These are phyloP conservation scores for Lasioglossum vierecki DNA, from an alignment of 2,888 invertebrate species.

Conservation along the genomic window DNA sequence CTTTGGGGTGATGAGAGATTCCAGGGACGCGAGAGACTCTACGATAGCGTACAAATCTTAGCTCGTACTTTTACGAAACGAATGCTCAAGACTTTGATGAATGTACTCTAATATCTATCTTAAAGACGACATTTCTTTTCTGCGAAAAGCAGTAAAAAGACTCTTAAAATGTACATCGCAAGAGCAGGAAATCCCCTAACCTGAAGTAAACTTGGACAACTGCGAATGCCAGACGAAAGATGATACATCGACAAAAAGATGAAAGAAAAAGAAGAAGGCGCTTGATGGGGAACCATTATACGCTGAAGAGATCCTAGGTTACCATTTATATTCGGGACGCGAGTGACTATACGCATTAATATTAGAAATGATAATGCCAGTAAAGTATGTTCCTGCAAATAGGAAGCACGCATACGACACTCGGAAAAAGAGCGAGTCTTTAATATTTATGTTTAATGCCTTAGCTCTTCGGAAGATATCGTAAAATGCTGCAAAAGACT, in stretches of 20 bases:
- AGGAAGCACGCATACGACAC: neutral
- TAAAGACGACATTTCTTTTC: neutral
- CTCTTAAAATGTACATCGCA: neutral
- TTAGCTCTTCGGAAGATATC: neutral
- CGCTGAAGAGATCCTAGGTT: neutral
- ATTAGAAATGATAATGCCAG: neutral
- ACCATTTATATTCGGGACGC: neutral
- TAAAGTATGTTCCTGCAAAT: neutral
- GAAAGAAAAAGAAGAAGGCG: neutral
- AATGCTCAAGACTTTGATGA: neutral
- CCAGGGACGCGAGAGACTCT: neutral
- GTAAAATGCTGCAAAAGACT: neutral
- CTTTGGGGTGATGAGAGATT: neutral
- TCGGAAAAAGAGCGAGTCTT: neutral
- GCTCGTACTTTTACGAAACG: neutral
- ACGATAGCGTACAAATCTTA: neutral
- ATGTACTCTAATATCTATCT: conserved; percentile 1
- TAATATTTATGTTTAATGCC: neutral
- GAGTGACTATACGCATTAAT: neutral
- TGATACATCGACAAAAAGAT: neutral
- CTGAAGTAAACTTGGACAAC: neutral
- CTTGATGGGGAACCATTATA: neutral
- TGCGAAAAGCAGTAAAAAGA: neutral
- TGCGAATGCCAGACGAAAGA: neutral
- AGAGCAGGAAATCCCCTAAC: neutral